Evolutionary conservation across 2,113 vertebrate genomes (phyloP).

Genomic region (Brachypodius melanocephalos): DNA sequence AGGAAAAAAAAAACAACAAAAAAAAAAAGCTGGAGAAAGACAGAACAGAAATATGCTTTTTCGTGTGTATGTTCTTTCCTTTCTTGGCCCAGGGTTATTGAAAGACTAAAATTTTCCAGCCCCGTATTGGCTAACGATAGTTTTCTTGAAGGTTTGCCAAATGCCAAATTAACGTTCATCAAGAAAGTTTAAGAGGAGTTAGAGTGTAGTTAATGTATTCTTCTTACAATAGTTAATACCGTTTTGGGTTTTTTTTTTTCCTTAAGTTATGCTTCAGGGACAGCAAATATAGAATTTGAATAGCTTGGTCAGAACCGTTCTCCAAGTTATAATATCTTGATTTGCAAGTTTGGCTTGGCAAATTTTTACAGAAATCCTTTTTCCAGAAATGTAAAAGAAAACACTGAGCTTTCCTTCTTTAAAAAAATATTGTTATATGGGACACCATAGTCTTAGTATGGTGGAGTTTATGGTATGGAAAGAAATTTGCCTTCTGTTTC

Average conservation of each 20-base stretch:
- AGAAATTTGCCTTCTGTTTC: not conserved
- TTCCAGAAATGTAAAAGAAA: slow-evolving; percentile 21
- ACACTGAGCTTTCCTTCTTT: not conserved
- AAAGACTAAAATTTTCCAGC: slow-evolving; percentile 31
- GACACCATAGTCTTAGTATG: not conserved
- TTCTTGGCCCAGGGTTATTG: not conserved
- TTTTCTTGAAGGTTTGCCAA: slow-evolving; percentile 17
- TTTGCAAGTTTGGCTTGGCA: slow-evolving; percentile 32
- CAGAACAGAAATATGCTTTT: not conserved
- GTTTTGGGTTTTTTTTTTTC: not conserved
- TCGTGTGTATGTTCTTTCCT: not conserved
- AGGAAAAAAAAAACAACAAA: not conserved
- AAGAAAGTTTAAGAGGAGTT: not conserved
- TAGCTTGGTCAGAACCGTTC: not conserved
- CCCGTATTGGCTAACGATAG: not conserved
- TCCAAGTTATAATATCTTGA: slow-evolving; percentile 34
- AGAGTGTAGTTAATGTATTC: not conserved
- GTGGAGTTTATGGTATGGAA: not conserved
- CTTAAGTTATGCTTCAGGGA: slow-evolving; percentile 9
- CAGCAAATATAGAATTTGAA: slow-evolving; percentile 22
- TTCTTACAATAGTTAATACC: slow-evolving; percentile 25
- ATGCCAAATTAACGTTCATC: slow-evolving; percentile 14
- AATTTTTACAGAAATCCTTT: not conserved
- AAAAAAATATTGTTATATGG: not conserved
- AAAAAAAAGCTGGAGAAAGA: not conserved